Evolutionary conservation across 2,888 invertebrate genomes (phyloP), one percentile per base, ranked within the genome.

Genomic region (Hedya salicella): DNA sequence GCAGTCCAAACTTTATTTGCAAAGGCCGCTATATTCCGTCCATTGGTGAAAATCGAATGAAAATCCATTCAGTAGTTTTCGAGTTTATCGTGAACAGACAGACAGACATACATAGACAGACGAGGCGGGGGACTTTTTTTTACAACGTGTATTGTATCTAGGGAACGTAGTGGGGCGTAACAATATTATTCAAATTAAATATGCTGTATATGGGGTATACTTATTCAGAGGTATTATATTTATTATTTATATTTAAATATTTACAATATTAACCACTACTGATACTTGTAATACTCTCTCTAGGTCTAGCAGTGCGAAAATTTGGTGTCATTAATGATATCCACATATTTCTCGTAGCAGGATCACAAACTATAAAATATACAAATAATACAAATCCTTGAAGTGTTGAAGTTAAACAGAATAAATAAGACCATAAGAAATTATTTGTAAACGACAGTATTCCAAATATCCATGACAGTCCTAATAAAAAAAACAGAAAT

Each of bases 341-440:
- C 94, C 94, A 94, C 72, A 93, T 79, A 49, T 86, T 89, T 56
- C 94, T 85, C 6, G 94, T 93, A 11, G 82, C 79, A 0, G 93
- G 91, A 78, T 94, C 94, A 60, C 94, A 87, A 16, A 94, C 76
- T 6, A 94, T 88, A 77, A 94, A 94, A 79, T 94, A 94, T 16
- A 94, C 76, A 73, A 95, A 94, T 13, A 94, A 81, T 8, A 94
- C 93, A 76, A 94, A 94, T 0, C 95, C 94, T 75, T 95, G 94
- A 17, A 94, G 71, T 0, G 94, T 94, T 4, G 94, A 93, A 0
- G 94, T 94, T n/a, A 94, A 76, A 75, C 94, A 94, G 73, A 95
- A 95, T 0, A 95, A 81, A 76, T 94, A 95, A 0, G 94, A 93
- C 85, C 94, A 94, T 19, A 93, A 72, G 19, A 93, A 80, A 19